Evolutionary conservation across 2,797 vertebrate species (phyloP).

Genomic region (Sebastes steindachneri): DNA sequence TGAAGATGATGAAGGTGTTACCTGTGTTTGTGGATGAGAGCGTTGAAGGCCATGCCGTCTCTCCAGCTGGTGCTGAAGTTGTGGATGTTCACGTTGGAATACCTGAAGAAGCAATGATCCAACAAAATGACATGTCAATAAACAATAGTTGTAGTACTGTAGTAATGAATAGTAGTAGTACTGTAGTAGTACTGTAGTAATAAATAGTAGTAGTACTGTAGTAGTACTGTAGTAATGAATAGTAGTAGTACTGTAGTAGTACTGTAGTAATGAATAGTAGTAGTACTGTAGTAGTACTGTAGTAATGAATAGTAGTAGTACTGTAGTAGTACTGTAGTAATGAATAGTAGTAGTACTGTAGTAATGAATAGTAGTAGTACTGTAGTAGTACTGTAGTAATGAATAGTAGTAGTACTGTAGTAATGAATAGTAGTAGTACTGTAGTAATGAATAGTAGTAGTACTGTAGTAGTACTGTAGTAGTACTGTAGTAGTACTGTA

Average conservation of each 20-base stretch:
- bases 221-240: too few relatives aligned
- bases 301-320: too few relatives aligned
- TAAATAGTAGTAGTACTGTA: neutral
- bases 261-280: neutral
- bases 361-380: too few relatives aligned
- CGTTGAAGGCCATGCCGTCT: conserved; percentile 96
- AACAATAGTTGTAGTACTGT: neutral
- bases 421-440: too few relatives aligned
- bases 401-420: neutral
- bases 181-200: too few relatives aligned
- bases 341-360: too few relatives aligned
- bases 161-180: too few relatives aligned
- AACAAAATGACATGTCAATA: neutral
- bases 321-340: too few relatives aligned
- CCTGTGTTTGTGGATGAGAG: conserved; percentile 89
- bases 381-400: neutral
- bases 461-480: too few relatives aligned
- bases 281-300: too few relatives aligned
- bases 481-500: neutral
- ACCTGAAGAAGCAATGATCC: conserved; percentile 74
- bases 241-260: neutral
- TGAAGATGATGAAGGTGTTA: fast-evolving
- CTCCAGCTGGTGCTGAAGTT: conserved; percentile 96
- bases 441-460: too few relatives aligned
- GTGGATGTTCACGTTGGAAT: conserved; percentile 94